Percentiles rank a stretch among this genome's conserved stretches.
These are phyloP conservation scores for Crenuchus spilurus DNA, from an alignment of 2,797 vertebrate species.

Conservation along the genomic window DNA sequence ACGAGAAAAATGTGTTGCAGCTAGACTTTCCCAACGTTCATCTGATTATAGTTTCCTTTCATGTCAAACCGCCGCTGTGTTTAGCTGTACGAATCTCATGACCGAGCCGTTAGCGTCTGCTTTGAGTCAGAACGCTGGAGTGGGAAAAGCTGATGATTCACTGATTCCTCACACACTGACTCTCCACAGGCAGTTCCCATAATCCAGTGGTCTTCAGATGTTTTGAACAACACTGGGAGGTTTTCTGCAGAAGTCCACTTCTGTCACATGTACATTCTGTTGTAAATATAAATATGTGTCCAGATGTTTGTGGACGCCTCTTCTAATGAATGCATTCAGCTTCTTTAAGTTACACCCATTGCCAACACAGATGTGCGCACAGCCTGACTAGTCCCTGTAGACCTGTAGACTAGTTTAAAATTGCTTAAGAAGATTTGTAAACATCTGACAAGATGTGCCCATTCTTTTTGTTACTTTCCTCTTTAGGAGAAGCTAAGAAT, in stretches of 20 bases:
- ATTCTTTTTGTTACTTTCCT: no score
- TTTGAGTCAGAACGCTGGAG: conserved; percentile 5
- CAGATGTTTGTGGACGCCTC: no score
- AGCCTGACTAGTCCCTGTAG: no score
- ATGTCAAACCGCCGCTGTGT: not conserved
- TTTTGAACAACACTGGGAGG: not conserved
- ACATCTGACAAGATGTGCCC: no score
- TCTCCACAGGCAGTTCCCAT: not conserved
- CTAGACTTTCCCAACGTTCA: not conserved
- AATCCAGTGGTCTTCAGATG: not conserved
- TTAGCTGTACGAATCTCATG: not conserved
- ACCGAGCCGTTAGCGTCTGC: not conserved
- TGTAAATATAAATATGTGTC: no score
- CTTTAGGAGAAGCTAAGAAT: conserved; percentile 93
- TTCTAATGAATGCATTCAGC: no score
- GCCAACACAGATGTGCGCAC: no score
- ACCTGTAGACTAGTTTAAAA: no score
- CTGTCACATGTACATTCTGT: no score
- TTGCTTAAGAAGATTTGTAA: no score
- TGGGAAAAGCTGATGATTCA: conserved; percentile 3
- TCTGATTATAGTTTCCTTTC: not conserved
- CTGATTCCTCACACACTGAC: not conserved
- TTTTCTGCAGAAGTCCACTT: not conserved
- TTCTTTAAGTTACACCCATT: no score
- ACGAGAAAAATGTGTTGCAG: not conserved